phyloP scores from a whole-genome alignment of 2,113 vertebrate species.

The Siniperca knerii region DNA sequence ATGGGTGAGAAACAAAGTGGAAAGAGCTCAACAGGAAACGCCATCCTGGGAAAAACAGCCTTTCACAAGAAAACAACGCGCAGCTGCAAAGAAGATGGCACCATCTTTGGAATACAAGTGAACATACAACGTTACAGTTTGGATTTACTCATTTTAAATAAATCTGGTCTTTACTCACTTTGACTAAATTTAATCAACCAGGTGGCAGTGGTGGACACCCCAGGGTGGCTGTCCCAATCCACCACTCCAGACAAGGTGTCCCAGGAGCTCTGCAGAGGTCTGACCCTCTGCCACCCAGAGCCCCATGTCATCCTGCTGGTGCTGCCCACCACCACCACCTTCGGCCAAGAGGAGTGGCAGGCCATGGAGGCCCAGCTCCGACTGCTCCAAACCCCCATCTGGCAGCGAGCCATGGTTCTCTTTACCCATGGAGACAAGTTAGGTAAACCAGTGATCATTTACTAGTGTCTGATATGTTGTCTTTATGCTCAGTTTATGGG shows the following conservation, averaged over 20 bases:
- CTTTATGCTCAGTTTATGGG: not conserved
- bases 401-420: constrained; percentile 54
- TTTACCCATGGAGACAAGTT: constrained; percentile 57
- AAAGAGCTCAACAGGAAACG: constrained; percentile 65
- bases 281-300: constrained; percentile 42
- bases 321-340: constrained; percentile 16
- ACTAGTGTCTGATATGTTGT: not conserved
- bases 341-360: constrained; percentile 27
- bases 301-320: constrained; percentile 64
- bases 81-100: constrained; percentile 29
- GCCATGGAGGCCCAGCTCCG: constrained; percentile 58
- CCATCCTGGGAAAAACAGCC: constrained; percentile 42
- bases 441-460: constrained; percentile 20
- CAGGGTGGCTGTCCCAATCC: constrained; percentile 49
- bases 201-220: constrained; percentile 68
- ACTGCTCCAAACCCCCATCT: constrained; percentile 40
- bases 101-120: constrained; percentile 27
- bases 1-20: constrained; percentile 61
- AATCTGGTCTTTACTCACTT: not conserved
- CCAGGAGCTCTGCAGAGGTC: constrained; percentile 35
- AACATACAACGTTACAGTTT: not conserved
- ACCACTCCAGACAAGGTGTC: constrained; percentile 20
- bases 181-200: not conserved
- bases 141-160: not conserved
- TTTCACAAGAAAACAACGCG: constrained; percentile 26